A percentile compares a stretch with the other conserved stretches of the same genome.
These are phyloP conservation scores for Liposcelis brunnea DNA, from an alignment of 2,888 invertebrate species.

Conservation along the genomic window DNA sequence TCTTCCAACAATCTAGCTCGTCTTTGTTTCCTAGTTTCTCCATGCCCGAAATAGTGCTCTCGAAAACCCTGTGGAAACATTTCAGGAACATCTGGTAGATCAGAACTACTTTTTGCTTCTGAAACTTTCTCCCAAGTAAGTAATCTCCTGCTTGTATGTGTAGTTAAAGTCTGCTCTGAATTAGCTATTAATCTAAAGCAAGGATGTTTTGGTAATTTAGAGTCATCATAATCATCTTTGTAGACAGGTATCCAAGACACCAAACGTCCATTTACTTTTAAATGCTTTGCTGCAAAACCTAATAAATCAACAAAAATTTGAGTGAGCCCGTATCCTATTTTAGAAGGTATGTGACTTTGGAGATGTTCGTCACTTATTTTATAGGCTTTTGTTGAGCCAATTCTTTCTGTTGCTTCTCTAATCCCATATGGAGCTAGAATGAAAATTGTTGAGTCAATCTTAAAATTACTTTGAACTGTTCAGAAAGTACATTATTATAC, in stretches of 20 bases:
- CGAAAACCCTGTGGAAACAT: constrained; percentile 14
- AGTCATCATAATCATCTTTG: constrained; percentile 53
- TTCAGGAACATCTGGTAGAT: constrained; percentile 21
- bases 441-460: constrained; percentile 6
- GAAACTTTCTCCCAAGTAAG: constrained; percentile 67
- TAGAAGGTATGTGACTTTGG: constrained; percentile 60
- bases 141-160: constrained; percentile 61
- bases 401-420: constrained; percentile 76
- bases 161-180: constrained; percentile 76
- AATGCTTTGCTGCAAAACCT: constrained; percentile 58
- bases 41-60: constrained; percentile 7
- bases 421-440: constrained; percentile 90
- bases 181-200: constrained; percentile 61
- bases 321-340: constrained; percentile 67
- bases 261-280: constrained; percentile 58
- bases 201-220: constrained; percentile 62
- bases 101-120: constrained; percentile 29
- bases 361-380: constrained; percentile 45
- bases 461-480: background rate
- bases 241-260: constrained; percentile 89
- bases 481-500: constrained; percentile 24
- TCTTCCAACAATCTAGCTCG: background rate
- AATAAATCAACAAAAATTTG: constrained; percentile 74
- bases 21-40: constrained; percentile 18
- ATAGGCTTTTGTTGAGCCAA: constrained; percentile 41